Conservation (phyloP, 2,797 vertebrate species). For the Anomalospiza imberbis region DNA sequence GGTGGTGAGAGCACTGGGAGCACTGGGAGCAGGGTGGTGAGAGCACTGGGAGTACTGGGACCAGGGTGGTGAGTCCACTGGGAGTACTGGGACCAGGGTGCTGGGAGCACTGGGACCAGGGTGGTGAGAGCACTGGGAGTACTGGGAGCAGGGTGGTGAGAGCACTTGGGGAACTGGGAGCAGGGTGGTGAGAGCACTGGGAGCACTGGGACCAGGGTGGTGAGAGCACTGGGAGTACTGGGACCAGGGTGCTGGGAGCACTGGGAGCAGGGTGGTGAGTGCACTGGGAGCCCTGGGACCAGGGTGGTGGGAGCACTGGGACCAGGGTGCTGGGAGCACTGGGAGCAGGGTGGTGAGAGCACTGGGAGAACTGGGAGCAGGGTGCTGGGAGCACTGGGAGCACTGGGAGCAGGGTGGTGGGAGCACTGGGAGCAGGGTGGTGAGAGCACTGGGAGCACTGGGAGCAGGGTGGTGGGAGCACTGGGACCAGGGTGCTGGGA, state of each 20-base stretch:
- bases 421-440: conserved; percentile 77
- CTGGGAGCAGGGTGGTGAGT: conserved; percentile 89
- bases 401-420: background rate
- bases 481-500: too few relatives aligned
- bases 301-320: conserved; percentile 81
- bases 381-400: too few relatives aligned
- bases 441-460: too few relatives aligned
- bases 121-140: conserved; percentile 81
- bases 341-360: conserved; percentile 84
- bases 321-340: conserved; percentile 85
- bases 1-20: too few relatives aligned
- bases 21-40: too few relatives aligned
- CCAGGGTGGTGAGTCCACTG: too few relatives aligned
- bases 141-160: too few relatives aligned
- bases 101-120: conserved; percentile 69
- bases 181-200: conserved; percentile 83
- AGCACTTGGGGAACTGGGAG: background rate
- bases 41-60: too few relatives aligned
- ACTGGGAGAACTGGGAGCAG: background rate
- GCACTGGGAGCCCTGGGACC: background rate
- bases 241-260: conserved; percentile 74
- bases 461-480: too few relatives aligned
- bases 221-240: conserved; percentile 66
- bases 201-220: conserved; percentile 80
- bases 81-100: conserved; percentile 15